phyloP scores from a whole-genome alignment of 2,888 invertebrate genomes.

The Dorcus hopei region DNA sequence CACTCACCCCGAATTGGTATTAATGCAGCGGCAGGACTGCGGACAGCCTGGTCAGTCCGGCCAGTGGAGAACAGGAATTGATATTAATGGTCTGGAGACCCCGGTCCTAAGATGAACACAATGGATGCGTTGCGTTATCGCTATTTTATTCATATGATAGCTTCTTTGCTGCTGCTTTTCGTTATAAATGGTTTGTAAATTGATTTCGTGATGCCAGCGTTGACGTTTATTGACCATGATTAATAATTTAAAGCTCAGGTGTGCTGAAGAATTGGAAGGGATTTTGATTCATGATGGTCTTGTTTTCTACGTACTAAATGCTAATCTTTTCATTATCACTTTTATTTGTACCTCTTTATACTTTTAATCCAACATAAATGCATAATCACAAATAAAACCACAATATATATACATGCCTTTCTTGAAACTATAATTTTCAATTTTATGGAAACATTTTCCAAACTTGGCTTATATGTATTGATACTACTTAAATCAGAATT shows the following conservation, averaged over 20 bases:
- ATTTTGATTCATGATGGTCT: not conserved
- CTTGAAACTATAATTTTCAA: too few species aligned
- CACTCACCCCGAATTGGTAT: conserved; percentile 51
- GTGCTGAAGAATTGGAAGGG: not conserved
- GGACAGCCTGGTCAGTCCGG: conserved; percentile 44
- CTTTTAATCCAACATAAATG: too few species aligned
- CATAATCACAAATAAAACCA: too few species aligned
- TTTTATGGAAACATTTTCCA: too few species aligned
- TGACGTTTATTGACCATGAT: conserved; percentile 43
- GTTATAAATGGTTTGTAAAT: conserved; percentile 47
- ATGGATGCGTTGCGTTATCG: conserved; percentile 44
- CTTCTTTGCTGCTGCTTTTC: conserved; percentile 40
- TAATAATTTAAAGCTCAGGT: conserved; percentile 36
- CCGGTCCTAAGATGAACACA: conserved; percentile 43
- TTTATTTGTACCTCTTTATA: too few species aligned
- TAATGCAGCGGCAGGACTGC: conserved; percentile 47
- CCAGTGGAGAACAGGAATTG: conserved; percentile 45
- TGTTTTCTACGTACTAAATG: too few species aligned
- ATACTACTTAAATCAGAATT: too few species aligned
- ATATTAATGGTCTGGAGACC: conserved; percentile 47
- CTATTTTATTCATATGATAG: conserved; percentile 49
- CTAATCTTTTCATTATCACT: too few species aligned
- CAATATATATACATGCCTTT: too few species aligned
- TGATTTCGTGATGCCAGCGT: conserved; percentile 38
- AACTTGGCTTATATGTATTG: too few species aligned